These are phyloP conservation scores for Chelonus insularis DNA, from an alignment of 1,140 invertebrate genomes.

Conservation along the genomic window DNA sequence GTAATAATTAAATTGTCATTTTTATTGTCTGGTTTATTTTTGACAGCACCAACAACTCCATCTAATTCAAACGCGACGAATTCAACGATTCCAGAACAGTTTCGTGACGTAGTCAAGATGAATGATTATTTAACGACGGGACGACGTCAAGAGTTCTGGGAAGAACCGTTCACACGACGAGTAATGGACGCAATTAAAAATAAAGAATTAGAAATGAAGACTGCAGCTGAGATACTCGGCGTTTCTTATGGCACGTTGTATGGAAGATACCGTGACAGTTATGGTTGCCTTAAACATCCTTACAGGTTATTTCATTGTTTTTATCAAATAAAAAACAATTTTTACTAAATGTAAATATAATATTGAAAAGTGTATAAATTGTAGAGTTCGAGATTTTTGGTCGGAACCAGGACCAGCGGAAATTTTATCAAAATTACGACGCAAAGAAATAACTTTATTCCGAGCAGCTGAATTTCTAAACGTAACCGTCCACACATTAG, in stretches of 20 bases:
- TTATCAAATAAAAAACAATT: not conserved
- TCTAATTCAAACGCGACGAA: conserved; percentile 52
- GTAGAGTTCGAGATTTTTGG: conserved; percentile 76
- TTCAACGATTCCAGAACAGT: conserved; percentile 60
- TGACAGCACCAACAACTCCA: conserved; percentile 43
- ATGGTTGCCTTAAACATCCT: conserved; percentile 82
- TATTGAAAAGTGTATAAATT: conserved; percentile 19
- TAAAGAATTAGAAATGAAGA: conserved; percentile 91
- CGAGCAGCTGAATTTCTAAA: conserved; percentile 73
- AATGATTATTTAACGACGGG: conserved; percentile 86
- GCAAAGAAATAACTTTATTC: conserved; percentile 72
- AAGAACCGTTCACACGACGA: conserved; percentile 78
- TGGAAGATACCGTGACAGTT: conserved; percentile 83
- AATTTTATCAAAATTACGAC: conserved; percentile 69
- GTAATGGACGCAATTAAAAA: conserved; percentile 88
- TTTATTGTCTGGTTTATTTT: conserved; percentile 18
- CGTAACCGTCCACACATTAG: conserved; percentile 71
- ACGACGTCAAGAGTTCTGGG: conserved; percentile 87
- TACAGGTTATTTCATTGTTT: conserved; percentile 64
- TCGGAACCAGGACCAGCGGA: conserved; percentile 73
- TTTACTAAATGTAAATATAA: not conserved
- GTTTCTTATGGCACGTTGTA: conserved; percentile 89
- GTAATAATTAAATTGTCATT: conserved; percentile 7
- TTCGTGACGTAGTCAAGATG: conserved; percentile 82
- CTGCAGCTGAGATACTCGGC: conserved; percentile 83